Evolutionary conservation across 2,888 invertebrate species (phyloP), one percentile per base, ranked within the genome.

Genomic region (Microplitis manilae): DNA sequence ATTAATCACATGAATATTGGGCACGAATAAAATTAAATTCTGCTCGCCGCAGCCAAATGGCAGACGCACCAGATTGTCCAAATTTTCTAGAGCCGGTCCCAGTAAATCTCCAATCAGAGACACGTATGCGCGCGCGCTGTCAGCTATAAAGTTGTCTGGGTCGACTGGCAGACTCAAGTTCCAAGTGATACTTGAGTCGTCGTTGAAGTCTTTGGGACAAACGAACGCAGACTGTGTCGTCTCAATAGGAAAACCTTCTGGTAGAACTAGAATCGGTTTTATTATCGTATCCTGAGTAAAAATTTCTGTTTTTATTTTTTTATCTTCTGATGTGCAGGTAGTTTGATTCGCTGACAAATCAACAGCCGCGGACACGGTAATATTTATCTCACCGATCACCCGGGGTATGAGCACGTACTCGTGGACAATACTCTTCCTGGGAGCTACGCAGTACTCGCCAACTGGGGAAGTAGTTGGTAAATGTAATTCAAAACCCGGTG

Each of bases 11-110:
- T 94, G 92, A 62, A 96, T 91, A 87, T 95, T 96, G 0, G 95
- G 94, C 0, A 94, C 94, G 78, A 96, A 92, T 0, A 93, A 92
- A 5, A 95, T 93, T 94, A 96, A 94, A 87, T 95, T 95, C 91
- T 96, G 96, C 85, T 96, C 96, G 0, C 96, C 96, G 86, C 96
- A 96, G 1, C 96, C 96, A 68, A 93, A 93, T 0, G 96, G 96
- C 71, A 95, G 90, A 9, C 90, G 87, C 1, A 95, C 91, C 8
- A 96, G 89, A 6, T 92, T 91, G 70, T 95, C 94, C 0, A 96
- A 90, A 83, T 94, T 94, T 92, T 93, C 92, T 6, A 94, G 88
- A 20, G 93, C 90, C 0, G 94, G 93, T 60, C 94, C 94, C 65
- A 93, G 88, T n/a, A 94, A 89, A 83, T 94, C 94, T 0, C 93